Evolutionary conservation across 2,797 vertebrate genomes (phyloP).

Genomic region (Pitangus sulphuratus): DNA sequence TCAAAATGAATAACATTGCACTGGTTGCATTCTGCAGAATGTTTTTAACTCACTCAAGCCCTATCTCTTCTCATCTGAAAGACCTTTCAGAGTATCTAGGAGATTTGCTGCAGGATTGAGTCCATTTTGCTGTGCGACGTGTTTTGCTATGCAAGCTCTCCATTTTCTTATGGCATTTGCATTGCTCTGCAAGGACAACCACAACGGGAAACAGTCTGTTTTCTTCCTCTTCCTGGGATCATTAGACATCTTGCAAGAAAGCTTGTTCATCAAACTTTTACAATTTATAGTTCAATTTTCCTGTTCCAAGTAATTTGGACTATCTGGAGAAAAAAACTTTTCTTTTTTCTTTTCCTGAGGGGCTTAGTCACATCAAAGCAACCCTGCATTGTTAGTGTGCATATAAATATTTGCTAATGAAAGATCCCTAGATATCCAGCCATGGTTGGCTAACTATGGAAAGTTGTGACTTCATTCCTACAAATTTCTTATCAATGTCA

Average conservation of each 20-base stretch:
- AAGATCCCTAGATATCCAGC: not conserved
- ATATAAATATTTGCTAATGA: not conserved
- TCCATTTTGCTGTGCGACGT: not conserved
- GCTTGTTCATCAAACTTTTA: not conserved
- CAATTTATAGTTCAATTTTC: not conserved
- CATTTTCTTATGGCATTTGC: not conserved
- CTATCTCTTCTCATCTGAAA: constrained; percentile 49
- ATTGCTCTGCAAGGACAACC: not conserved
- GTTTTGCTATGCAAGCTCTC: not conserved
- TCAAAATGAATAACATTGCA: constrained; percentile 39
- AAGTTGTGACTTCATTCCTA: not conserved
- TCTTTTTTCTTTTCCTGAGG: not conserved
- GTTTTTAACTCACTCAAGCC: constrained; percentile 40
- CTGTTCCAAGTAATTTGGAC: not conserved
- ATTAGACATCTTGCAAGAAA: not conserved
- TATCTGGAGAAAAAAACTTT: not conserved
- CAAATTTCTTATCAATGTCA: not conserved
- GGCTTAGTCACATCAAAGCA: not conserved
- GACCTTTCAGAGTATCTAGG: not conserved
- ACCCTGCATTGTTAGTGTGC: not conserved
- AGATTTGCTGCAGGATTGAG: not conserved
- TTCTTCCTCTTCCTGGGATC: not conserved
- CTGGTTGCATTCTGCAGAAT: not conserved
- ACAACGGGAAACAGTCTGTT: not conserved
- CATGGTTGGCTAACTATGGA: not conserved